Evolutionary conservation across 1,140 invertebrate genomes (phyloP).

Genomic region (Acyrthosiphon pisum): DNA sequence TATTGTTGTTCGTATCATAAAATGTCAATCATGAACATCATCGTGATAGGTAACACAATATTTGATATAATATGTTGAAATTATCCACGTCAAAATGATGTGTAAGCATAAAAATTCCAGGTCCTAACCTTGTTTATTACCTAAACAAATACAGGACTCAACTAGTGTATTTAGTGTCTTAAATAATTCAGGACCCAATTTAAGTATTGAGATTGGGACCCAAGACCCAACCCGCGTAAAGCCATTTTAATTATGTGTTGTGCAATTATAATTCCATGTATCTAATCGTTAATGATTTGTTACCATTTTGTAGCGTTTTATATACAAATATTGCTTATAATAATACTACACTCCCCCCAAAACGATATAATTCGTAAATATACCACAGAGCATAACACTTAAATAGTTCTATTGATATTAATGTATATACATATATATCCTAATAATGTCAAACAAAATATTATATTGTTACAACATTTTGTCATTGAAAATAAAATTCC

Average conservation of each 20-base stretch:
- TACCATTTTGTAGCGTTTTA: background rate
- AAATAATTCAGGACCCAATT: background rate
- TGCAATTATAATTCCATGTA: too few relatives aligned
- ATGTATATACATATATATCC: too few relatives aligned
- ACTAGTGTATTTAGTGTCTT: background rate
- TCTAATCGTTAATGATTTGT: background rate
- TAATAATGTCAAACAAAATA: too few relatives aligned
- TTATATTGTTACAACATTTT: background rate
- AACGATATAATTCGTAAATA: background rate
- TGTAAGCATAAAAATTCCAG: background rate
- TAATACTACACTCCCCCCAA: background rate
- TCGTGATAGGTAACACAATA: background rate
- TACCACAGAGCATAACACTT: background rate
- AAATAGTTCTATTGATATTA: background rate
- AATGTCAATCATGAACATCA: too few relatives aligned
- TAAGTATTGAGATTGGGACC: background rate
- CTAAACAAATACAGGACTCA: background rate
- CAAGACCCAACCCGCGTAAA: background rate
- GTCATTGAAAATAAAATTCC: background rate
- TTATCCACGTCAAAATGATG: background rate
- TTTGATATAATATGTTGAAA: background rate
- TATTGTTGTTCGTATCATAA: background rate
- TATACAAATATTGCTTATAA: background rate
- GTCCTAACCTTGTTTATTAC: background rate
- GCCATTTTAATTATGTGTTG: background rate